phyloP scores from a whole-genome alignment of 2,797 vertebrate species.

The Gymnoscopelus braueri region DNA sequence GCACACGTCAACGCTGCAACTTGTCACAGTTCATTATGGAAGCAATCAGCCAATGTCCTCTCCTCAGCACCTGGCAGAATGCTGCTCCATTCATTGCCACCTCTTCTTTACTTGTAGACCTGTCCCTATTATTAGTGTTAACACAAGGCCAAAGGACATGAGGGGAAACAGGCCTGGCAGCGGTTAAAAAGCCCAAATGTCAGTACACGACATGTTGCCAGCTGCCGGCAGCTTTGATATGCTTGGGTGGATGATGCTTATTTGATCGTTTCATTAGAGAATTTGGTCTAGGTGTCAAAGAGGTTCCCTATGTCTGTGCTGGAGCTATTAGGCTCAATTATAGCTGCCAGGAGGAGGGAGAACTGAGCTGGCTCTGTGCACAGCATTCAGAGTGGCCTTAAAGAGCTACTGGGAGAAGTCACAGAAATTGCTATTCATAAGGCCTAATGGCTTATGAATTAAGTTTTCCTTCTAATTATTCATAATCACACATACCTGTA shows the following conservation, averaged over 20 bases:
- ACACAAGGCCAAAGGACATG: conserved; percentile 77
- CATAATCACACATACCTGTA: conserved; percentile 81
- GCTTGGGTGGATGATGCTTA: conserved; percentile 83
- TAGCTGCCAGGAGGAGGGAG: conserved; percentile 88
- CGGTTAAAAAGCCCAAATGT: conserved; percentile 76
- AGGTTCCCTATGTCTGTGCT: conserved; percentile 88
- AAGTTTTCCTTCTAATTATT: conserved; percentile 89
- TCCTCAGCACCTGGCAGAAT: conserved; percentile 63
- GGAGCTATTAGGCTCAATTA: conserved; percentile 93
- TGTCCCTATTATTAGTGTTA: conserved; percentile 73
- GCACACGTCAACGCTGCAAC: conserved; percentile 19
- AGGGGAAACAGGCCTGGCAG: conserved; percentile 77
- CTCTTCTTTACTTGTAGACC: conserved; percentile 58
- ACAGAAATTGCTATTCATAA: conserved; percentile 93
- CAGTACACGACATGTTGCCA: conserved; percentile 73
- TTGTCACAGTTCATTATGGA: conserved; percentile 56
- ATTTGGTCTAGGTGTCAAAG: conserved; percentile 87
- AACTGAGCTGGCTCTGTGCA: conserved; percentile 88
- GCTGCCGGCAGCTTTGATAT: conserved; percentile 85
- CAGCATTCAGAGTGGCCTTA: conserved; percentile 88
- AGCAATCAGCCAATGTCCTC: conserved; percentile 55
- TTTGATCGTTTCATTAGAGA: conserved; percentile 89
- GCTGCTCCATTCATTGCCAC: conserved; percentile 69
- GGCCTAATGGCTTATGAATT: conserved; percentile 84
- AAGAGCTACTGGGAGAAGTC: conserved; percentile 88